Evolutionary conservation across 2,888 invertebrate species (phyloP).

Genomic region (Cecidostiba fungosa): DNA sequence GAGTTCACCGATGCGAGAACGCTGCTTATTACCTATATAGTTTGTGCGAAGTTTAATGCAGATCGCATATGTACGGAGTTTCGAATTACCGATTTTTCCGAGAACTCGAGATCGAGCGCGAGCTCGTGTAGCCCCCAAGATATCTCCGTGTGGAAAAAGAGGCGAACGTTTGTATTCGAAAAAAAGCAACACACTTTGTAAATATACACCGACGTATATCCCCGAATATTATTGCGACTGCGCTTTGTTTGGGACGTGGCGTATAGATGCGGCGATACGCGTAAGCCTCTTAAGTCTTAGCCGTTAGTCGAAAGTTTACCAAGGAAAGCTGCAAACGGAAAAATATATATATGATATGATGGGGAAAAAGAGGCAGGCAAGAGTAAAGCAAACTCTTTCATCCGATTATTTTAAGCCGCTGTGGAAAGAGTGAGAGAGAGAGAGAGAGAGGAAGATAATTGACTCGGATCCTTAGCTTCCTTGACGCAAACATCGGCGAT

Average conservation of each 20-base stretch:
- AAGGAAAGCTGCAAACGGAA: not conserved
- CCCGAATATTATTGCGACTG: slow-evolving; percentile 22
- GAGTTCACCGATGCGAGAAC: not conserved
- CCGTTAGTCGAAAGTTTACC: not conserved
- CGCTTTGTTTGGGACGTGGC: slow-evolving; percentile 26
- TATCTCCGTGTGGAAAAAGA: not conserved
- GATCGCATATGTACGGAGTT: no score
- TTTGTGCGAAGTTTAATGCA: no score
- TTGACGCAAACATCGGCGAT: not conserved
- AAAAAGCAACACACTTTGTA: slow-evolving; percentile 33
- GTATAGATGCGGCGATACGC: not conserved
- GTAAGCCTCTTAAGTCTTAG: not conserved
- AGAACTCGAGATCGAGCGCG: not conserved
- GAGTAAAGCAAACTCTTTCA: slow-evolving; percentile 38
- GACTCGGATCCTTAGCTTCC: slow-evolving; percentile 41
- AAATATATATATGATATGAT: not conserved
- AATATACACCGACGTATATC: slow-evolving; percentile 24
- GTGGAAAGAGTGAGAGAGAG: not conserved
- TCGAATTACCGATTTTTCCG: not conserved
- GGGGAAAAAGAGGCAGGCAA: not conserved
- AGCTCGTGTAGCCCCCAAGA: not conserved
- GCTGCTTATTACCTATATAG: not conserved
- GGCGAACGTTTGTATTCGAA: not conserved
- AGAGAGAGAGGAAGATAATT: slow-evolving; percentile 43
- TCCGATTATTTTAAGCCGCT: slow-evolving; percentile 54